These are phyloP conservation scores for Lapara coniferarum DNA, from an alignment of 2,888 invertebrate genomes.

Conservation along the genomic window DNA sequence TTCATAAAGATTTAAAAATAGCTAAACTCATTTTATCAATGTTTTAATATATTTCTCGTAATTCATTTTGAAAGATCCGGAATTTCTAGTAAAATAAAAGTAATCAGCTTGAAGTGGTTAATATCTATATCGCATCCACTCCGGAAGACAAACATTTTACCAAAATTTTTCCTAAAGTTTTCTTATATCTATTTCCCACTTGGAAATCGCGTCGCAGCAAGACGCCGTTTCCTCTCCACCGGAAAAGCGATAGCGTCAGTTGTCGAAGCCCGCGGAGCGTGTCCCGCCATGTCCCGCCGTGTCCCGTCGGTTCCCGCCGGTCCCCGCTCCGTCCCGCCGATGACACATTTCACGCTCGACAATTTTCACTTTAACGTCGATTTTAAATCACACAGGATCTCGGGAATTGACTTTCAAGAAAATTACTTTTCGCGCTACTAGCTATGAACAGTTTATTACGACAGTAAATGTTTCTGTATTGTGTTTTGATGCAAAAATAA, in stretches of 20 bases:
- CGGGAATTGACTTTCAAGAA: constrained; percentile 17
- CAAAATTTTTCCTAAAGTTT: not conserved
- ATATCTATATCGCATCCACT: not conserved
- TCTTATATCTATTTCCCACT: constrained; percentile 16
- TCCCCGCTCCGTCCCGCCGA: constrained; percentile 7
- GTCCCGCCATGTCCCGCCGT: not conserved
- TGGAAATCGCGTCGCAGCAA: constrained; percentile 10
- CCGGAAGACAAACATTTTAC: not conserved
- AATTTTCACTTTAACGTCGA: constrained; percentile 25
- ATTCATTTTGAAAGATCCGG: no score
- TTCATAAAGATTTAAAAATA: no score
- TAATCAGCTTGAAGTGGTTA: not conserved
- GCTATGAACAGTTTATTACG: not conserved
- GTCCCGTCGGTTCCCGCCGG: no score
- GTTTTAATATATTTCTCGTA: no score
- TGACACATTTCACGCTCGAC: constrained; percentile 28
- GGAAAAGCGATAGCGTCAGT: constrained; percentile 33
- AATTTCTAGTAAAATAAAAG: no score
- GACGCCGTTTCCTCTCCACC: constrained; percentile 23
- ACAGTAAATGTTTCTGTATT: not conserved
- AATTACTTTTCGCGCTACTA: constrained; percentile 12
- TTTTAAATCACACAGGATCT: constrained; percentile 23
- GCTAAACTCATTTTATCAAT: no score
- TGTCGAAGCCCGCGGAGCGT: constrained; percentile 27
- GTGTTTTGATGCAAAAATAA: not conserved